Conservation (phyloP, 2,113 vertebrate genomes). For the Aix galericulata region DNA sequence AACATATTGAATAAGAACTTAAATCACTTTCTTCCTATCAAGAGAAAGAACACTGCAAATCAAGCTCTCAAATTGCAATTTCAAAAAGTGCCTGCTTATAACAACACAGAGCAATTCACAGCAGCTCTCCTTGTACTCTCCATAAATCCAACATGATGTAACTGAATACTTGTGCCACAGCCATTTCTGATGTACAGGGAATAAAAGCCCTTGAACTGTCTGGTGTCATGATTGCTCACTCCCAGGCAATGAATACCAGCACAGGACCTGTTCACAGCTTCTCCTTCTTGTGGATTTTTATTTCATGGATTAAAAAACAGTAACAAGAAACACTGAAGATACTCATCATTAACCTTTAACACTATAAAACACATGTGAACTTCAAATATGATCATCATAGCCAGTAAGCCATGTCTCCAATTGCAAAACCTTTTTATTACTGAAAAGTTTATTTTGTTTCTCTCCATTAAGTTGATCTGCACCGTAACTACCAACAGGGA, state of each 20-base stretch:
- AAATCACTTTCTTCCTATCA: background rate
- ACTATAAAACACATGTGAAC: background rate
- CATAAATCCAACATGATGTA: accelerated
- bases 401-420: background rate
- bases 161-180: background rate
- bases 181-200: background rate
- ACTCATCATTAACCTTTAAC: background rate
- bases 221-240: background rate
- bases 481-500: background rate
- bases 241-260: background rate
- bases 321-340: background rate
- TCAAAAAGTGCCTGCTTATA: background rate
- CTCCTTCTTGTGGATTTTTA: background rate
- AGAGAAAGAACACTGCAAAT: background rate
- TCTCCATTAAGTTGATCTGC: constrained; percentile 21
- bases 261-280: background rate
- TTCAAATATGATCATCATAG: background rate
- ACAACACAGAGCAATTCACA: background rate
- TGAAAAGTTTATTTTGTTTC: constrained; percentile 33
- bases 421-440: background rate
- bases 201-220: accelerated
- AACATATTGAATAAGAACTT: background rate
- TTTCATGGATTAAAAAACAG: constrained; percentile 22
- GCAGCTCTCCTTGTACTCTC: background rate
- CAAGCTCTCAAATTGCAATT: background rate